Evolutionary conservation across 2,113 vertebrate genomes (phyloP), one percentile per base, ranked within the genome.

Genomic region (Ranitomeya imitator): DNA sequence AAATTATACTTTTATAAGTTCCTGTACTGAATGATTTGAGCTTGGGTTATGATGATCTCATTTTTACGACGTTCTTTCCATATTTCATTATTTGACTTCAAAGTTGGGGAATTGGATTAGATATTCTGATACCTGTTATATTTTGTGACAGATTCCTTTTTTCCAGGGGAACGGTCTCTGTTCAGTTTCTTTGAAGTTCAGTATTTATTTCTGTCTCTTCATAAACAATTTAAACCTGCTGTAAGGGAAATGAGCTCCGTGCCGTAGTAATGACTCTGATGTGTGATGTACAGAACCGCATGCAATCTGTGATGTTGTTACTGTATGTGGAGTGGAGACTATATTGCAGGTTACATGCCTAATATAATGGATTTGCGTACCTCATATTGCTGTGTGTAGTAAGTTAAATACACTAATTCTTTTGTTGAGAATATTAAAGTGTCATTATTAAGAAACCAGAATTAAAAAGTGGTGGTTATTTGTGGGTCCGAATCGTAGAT

Each of bases 211-310:
- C 79, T 84, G 45, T 65, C 45, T 10, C 45, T 69, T 84, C 82
- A 84, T 84, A 84, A 84, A 84, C 82, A 84, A 84, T 84, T 84
- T 71, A 84, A 55, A 23, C n/a, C 14, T 12, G 82, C 82, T 84
- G 82, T 84, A 55, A 55, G 82, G 63, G 6, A 63, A 26, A 79
- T 57, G 59, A 18, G 59, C 57, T 37, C 18, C 13, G 4, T 61
- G 23, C 23, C 79, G 37, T 15, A 55, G 21, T 15, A 61, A 65
- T n/a, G n/a, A 65, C 19, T 55, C 51, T 69, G 79, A 81, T 55
- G 45, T 26, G 59, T 9, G n/a, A 1, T 13, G 6, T 2, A 31
- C 15, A 79, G 52, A 79, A 45, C 52, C 7, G 77, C 16, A 11
- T 79, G 6, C 23, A 37, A 10, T 16, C 2, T 37, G 26, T 67